Conservation (phyloP, 2,797 vertebrate species). For the Cyclura pinguis region DNA sequence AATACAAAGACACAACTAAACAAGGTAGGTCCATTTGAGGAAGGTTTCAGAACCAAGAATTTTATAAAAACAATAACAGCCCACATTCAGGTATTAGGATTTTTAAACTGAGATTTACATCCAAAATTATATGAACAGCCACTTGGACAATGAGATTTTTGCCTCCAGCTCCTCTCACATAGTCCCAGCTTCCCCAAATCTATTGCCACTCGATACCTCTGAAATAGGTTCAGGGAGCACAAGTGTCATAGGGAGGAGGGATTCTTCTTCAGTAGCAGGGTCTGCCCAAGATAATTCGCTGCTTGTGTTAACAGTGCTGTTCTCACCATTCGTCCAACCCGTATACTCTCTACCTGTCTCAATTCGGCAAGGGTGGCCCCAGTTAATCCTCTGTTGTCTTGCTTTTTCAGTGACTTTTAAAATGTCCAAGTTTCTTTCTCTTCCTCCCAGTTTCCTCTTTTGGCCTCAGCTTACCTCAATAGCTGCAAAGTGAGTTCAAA, state of each 20-base stretch:
- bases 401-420: no score
- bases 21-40: not conserved
- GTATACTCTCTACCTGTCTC: not conserved
- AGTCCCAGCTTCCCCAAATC: not conserved
- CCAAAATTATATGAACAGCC: not conserved
- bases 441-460: no score
- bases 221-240: not conserved
- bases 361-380: no score
- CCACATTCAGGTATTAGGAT: not conserved
- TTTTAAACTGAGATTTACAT: not conserved
- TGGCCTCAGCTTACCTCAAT: no score
- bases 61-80: not conserved
- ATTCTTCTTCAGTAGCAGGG: not conserved
- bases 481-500: no score
- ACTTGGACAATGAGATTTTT: not conserved
- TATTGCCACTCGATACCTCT: not conserved
- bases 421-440: no score
- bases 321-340: not conserved
- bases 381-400: no score
- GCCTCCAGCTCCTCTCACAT: not conserved
- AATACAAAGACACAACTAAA: not conserved
- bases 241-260: not conserved
- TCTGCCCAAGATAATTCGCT: not conserved
- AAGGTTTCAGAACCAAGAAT: not conserved
- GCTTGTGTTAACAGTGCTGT: not conserved